These are phyloP conservation scores for Drosophila borborema DNA, from an alignment of 2,888 invertebrate genomes.

Conservation along the genomic window DNA sequence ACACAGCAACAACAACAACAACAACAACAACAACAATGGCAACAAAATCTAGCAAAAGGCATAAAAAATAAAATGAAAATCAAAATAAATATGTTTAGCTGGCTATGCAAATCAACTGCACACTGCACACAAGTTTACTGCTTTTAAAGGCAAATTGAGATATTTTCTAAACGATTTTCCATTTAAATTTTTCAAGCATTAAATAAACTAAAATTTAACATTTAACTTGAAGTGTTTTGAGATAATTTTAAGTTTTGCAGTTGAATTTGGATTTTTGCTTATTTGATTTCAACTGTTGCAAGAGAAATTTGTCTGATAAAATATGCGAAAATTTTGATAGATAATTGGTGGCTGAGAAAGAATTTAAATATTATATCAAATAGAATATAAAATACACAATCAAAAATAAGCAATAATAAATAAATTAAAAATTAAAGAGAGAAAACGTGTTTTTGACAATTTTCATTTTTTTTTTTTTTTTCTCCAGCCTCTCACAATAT, in stretches of 20 bases:
- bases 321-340: background rate
- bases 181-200: background rate
- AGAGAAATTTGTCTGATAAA: background rate
- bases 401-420: no score
- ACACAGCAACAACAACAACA: background rate
- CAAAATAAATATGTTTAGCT: constrained; percentile 43
- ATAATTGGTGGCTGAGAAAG: background rate
- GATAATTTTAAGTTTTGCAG: background rate
- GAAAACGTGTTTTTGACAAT: no score
- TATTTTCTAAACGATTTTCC: background rate
- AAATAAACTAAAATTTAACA: background rate
- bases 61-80: constrained; percentile 30
- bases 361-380: background rate
- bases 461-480: no score
- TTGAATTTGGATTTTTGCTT: background rate
- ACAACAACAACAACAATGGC: background rate
- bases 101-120: constrained; percentile 61
- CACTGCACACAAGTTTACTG: constrained; percentile 11
- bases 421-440: no score
- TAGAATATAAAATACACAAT: background rate
- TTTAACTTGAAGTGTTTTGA: background rate
- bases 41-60: constrained; percentile 7
- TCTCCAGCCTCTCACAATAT: no score
- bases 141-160: constrained; percentile 9
- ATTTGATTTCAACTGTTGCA: background rate